Percentiles rank a stretch among this genome's conserved stretches.
These are phyloP conservation scores for Peromyscus maniculatus DNA, from an alignment of 2,113 vertebrate species.

Conservation along the genomic window DNA sequence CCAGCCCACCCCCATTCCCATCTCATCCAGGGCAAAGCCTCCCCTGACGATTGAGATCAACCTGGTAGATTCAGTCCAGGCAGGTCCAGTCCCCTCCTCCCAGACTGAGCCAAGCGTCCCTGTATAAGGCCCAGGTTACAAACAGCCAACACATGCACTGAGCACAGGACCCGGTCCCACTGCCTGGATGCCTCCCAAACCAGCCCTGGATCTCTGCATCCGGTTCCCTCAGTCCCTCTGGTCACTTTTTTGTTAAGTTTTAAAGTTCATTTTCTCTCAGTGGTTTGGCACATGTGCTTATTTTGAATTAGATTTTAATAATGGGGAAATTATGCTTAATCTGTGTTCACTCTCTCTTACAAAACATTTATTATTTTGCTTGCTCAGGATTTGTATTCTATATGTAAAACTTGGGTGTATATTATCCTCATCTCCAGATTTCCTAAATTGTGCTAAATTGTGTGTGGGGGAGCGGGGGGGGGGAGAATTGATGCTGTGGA, in stretches of 20 bases:
- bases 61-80: no score
- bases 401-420: neutral
- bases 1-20: no score
- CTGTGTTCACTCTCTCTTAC: neutral
- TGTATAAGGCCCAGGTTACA: no score
- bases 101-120: no score
- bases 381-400: neutral
- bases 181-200: no score
- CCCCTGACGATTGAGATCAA: no score
- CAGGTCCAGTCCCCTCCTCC: no score
- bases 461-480: neutral
- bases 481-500: neutral
- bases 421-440: neutral
- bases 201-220: no score
- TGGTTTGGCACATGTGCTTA: neutral
- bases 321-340: conserved; percentile 46
- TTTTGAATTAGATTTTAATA: conserved; percentile 36
- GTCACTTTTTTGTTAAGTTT: neutral
- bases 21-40: no score
- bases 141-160: no score
- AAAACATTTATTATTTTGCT: conserved; percentile 38
- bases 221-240: neutral
- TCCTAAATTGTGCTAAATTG: neutral
- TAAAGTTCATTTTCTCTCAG: neutral
- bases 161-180: no score